Evolutionary conservation across 1,140 invertebrate genomes (phyloP).

Genomic region (Drosophila tristis): DNA sequence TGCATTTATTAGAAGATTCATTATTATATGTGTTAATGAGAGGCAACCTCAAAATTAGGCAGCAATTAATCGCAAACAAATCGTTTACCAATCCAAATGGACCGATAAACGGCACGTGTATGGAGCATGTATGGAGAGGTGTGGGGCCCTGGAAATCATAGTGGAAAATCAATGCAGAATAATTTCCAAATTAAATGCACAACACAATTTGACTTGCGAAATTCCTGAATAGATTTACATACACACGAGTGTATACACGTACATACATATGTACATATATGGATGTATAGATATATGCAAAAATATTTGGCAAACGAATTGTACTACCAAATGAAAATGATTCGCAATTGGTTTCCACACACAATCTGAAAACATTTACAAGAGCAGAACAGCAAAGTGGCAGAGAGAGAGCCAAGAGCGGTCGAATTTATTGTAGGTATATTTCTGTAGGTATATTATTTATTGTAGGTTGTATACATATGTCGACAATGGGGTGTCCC

Average conservation of each 20-base stretch:
- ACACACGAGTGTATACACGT: background rate
- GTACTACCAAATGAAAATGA: slow-evolving; percentile 21
- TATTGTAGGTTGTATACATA: too few species aligned
- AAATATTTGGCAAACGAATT: slow-evolving; percentile 4
- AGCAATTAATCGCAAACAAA: background rate
- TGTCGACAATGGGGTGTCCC: too few species aligned
- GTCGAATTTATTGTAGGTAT: too few species aligned
- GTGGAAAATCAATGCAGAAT: slow-evolving; percentile 2
- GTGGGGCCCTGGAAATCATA: too few species aligned
- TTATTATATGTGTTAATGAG: too few species aligned
- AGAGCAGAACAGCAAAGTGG: background rate
- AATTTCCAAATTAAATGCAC: slow-evolving; percentile 33
- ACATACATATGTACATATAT: background rate
- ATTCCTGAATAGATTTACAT: background rate
- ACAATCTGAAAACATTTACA: background rate
- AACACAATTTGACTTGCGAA: slow-evolving; percentile 31
- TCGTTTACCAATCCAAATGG: too few species aligned
- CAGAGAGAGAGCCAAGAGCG: background rate
- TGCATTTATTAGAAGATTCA: background rate
- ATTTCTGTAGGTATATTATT: too few species aligned
- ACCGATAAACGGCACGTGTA: slow-evolving; percentile 7
- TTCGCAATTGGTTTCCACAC: background rate
- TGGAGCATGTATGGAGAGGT: background rate
- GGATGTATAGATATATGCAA: slow-evolving; percentile 6
- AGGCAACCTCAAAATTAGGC: too few species aligned